Percentiles rank a stretch among this genome's conserved stretches.
phyloP scores from a whole-genome alignment of 2,113 vertebrate genomes.

The Oncorhynchus nerka region DNA sequence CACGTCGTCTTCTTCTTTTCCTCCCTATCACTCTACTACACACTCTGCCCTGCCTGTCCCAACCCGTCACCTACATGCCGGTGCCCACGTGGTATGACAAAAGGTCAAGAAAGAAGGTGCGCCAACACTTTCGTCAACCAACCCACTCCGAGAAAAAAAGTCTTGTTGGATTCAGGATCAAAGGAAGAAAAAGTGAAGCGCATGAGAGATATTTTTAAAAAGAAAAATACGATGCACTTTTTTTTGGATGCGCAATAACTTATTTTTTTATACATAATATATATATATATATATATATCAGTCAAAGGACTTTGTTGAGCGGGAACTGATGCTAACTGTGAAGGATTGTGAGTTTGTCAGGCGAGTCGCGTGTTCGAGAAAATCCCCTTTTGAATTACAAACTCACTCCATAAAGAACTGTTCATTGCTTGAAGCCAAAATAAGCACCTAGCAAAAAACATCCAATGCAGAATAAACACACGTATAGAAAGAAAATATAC shows the following conservation, averaged over 20 bases:
- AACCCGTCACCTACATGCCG: background rate
- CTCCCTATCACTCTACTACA: background rate
- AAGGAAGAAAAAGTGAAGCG: constrained; percentile 34
- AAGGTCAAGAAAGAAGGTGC: background rate
- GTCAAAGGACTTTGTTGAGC: constrained; percentile 43
- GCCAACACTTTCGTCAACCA: background rate
- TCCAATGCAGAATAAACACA: constrained; percentile 17
- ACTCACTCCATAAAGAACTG: constrained; percentile 39
- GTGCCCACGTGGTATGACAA: background rate
- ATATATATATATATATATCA: constrained; percentile 51
- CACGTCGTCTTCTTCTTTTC: constrained; percentile 9
- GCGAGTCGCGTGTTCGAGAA: constrained; percentile 25
- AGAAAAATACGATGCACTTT: constrained; percentile 78
- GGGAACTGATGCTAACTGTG: constrained; percentile 68
- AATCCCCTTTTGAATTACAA: constrained; percentile 51
- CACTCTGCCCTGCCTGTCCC: background rate
- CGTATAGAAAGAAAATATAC: constrained; percentile 10
- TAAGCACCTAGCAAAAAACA: constrained; percentile 46
- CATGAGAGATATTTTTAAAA: constrained; percentile 76
- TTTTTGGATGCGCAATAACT: constrained; percentile 81
- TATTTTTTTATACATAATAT: constrained; percentile 80
- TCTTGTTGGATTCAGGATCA: constrained; percentile 30
- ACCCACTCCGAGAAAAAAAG: constrained; percentile 3
- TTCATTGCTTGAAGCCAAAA: constrained; percentile 70
- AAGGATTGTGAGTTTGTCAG: constrained; percentile 64